Conservation (phyloP, 1,140 invertebrate species). For the Rhagoletis pomonella region DNA sequence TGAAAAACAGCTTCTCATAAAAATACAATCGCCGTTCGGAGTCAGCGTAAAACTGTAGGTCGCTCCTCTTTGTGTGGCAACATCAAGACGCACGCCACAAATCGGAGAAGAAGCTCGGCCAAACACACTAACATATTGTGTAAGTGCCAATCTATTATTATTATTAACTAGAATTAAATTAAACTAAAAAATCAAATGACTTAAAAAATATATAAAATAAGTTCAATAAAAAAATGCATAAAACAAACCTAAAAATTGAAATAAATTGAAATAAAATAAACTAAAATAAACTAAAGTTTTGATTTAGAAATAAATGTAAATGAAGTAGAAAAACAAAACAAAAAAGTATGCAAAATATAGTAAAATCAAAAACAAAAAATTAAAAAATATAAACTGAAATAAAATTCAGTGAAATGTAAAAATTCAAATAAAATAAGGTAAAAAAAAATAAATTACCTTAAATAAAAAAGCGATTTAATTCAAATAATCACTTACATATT, state of each 20-base stretch:
- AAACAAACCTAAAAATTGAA: background rate
- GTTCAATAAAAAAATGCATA: background rate
- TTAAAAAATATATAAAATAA: constrained; percentile 16
- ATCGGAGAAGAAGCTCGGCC: too few species aligned
- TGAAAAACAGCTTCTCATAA: too few species aligned
- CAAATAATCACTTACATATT: too few species aligned
- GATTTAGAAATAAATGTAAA: background rate
- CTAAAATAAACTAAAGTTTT: background rate
- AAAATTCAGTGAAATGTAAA: background rate
- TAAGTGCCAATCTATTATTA: background rate
- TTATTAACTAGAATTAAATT: background rate
- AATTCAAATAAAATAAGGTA: background rate
- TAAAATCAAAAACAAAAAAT: background rate
- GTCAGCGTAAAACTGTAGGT: too few species aligned
- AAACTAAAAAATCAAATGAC: background rate
- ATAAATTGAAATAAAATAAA: background rate
- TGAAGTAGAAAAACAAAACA: background rate
- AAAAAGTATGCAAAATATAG: background rate
- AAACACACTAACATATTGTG: background rate
- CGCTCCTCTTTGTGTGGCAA: too few species aligned
- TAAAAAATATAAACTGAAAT: background rate
- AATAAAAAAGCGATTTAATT: background rate
- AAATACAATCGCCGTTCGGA: too few species aligned
- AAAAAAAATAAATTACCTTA: constrained; percentile 5
- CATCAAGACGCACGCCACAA: too few species aligned